Evolutionary conservation across 2,113 vertebrate genomes (phyloP).

Genomic region (Panthera leo): DNA sequence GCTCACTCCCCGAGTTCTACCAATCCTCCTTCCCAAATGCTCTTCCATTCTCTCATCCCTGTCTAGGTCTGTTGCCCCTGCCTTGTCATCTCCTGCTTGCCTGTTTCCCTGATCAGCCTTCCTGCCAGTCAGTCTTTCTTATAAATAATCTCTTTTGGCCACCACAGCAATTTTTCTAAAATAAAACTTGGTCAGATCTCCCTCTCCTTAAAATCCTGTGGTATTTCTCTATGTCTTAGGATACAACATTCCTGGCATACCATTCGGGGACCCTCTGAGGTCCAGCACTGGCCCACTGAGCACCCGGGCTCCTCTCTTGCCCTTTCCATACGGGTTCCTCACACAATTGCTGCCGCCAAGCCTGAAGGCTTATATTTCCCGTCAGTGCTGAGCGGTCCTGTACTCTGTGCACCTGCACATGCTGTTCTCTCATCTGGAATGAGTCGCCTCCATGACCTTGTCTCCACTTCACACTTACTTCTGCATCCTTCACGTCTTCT

Average conservation of each 20-base stretch:
- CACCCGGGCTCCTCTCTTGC: neutral
- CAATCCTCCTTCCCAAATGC: neutral
- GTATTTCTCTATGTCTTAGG: neutral
- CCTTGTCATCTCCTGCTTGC: neutral
- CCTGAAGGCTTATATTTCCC: neutral
- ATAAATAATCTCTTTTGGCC: neutral
- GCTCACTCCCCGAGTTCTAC: neutral
- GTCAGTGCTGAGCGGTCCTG: neutral
- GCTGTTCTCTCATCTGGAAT: neutral
- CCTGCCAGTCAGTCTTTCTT: neutral
- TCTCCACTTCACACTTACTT: constrained; percentile 20
- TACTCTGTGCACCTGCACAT: neutral
- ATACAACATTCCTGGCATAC: too few species aligned
- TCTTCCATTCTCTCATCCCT: neutral
- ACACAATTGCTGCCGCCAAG: neutral
- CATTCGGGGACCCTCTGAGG: neutral
- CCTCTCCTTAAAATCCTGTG: neutral
- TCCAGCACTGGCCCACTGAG: neutral
- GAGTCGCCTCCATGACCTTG: neutral
- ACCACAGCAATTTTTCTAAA: neutral
- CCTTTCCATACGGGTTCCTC: fast-evolving
- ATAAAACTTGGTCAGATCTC: neutral
- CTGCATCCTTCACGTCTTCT: constrained; percentile 36
- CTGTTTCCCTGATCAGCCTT: neutral
- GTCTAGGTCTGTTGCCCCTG: fast-evolving